A percentile compares a stretch with the other conserved stretches of the same genome.
phyloP scores from a whole-genome alignment of 2,113 vertebrate species.

The Eulemur rufifrons region DNA sequence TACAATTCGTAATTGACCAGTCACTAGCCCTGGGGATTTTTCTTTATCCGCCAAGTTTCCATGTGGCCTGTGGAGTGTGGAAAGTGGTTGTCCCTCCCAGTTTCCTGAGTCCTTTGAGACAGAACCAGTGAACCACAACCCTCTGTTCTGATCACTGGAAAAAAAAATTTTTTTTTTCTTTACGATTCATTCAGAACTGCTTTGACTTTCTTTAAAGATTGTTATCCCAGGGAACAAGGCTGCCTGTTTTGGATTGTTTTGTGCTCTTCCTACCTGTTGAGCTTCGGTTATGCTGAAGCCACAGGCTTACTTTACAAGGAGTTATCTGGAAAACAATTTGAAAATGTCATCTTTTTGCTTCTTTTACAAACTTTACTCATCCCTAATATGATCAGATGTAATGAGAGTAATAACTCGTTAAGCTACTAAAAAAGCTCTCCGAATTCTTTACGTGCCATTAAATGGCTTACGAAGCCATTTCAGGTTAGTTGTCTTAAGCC shows the following conservation, averaged over 20 bases:
- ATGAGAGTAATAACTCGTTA: neutral
- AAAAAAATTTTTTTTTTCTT: slow-evolving; percentile 2
- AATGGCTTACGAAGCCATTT: neutral
- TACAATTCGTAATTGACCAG: slow-evolving; percentile 67
- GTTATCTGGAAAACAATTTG: slow-evolving; percentile 46
- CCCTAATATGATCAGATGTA: neutral
- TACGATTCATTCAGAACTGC: slow-evolving; percentile 53
- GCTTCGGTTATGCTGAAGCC: slow-evolving; percentile 33
- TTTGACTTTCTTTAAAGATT: slow-evolving; percentile 58
- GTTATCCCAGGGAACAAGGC: slow-evolving; percentile 39
- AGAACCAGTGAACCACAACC: slow-evolving; percentile 67
- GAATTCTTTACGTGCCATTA: neutral
- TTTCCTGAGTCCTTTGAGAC: slow-evolving; percentile 73
- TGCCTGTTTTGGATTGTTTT: slow-evolving; percentile 40
- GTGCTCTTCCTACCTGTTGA: slow-evolving; percentile 62
- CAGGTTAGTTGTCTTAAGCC: neutral
- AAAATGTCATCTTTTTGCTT: slow-evolving; percentile 35
- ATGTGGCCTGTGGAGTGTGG: slow-evolving; percentile 59
- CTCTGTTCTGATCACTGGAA: slow-evolving; percentile 63
- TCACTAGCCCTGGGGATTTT: slow-evolving; percentile 33
- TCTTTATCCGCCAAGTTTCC: slow-evolving; percentile 31
- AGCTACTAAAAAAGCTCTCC: neutral
- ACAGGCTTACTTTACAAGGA: slow-evolving; percentile 40
- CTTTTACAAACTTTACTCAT: neutral
- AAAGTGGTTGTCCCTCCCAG: slow-evolving; percentile 51